Conservation (phyloP, 2,797 vertebrate species). For the Acipenser oxyrinchus region DNA sequence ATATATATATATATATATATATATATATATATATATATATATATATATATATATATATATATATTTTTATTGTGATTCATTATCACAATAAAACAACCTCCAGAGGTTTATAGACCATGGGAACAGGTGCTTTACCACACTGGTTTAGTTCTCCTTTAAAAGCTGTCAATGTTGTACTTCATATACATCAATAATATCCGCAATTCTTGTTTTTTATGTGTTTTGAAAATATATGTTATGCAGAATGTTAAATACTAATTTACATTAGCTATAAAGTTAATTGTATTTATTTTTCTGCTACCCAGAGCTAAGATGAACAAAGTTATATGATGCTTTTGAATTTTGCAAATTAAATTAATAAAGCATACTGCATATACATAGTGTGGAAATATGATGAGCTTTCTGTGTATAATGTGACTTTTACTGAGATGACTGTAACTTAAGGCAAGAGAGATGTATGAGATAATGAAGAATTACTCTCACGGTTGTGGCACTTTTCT, state of each 20-base stretch:
- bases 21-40: conserved; percentile 8
- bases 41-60: conserved; percentile 7
- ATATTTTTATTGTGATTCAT: not conserved
- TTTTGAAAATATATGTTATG: conserved; percentile 13
- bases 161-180: conserved; percentile 26
- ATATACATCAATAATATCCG: conserved; percentile 8
- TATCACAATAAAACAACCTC: not conserved
- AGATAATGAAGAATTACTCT: not conserved
- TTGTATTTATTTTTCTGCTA: conserved; percentile 43
- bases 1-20: conserved; percentile 6
- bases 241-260: conserved; percentile 24
- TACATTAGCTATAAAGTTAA: conserved; percentile 29
- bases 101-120: not conserved
- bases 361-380: conserved; percentile 5
- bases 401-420: not conserved
- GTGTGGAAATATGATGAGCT: not conserved
- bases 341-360: conserved; percentile 34
- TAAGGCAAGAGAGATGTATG: not conserved
- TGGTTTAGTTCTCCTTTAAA: conserved; percentile 2
- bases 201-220: conserved; percentile 9
- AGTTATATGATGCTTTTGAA: conserved; percentile 28
- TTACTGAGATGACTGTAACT: not conserved
- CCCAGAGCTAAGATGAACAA: conserved; percentile 17
- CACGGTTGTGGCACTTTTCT: not conserved
- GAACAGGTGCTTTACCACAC: not conserved